These are phyloP conservation scores for Bungarus multicinctus DNA, from an alignment of 2,113 vertebrate genomes.

Conservation along the genomic window DNA sequence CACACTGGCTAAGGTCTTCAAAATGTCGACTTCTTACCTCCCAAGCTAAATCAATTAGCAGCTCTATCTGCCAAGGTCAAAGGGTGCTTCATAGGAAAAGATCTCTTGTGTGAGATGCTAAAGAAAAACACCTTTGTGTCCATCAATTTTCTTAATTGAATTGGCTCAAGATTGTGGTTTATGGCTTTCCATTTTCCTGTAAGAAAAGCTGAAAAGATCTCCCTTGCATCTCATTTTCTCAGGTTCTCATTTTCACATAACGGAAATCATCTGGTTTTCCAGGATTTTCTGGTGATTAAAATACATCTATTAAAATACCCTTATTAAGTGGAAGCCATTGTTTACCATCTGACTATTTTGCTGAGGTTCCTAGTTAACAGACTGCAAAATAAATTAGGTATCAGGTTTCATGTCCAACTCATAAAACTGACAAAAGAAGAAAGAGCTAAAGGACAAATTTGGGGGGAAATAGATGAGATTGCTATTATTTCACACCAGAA, in stretches of 20 bases:
- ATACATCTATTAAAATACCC: neutral
- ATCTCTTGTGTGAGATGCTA: constrained; percentile 44
- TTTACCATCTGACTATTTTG: constrained; percentile 16
- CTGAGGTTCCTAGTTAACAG: constrained; percentile 23
- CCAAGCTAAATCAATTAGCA: constrained; percentile 33
- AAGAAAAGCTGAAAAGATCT: neutral
- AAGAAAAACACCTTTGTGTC: constrained; percentile 17
- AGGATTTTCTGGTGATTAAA: neutral
- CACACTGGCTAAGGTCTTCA: neutral
- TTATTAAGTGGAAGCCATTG: neutral
- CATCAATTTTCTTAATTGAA: constrained; percentile 49
- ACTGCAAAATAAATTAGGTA: constrained; percentile 37
- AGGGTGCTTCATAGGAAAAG: constrained; percentile 53
- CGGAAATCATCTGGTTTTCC: neutral
- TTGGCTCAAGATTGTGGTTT: constrained; percentile 38
- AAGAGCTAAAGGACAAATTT: constrained; percentile 40
- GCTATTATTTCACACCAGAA: constrained; percentile 38
- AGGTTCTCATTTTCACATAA: neutral
- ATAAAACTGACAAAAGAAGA: constrained; percentile 20
- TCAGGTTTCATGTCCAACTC: constrained; percentile 23
- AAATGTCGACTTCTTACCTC: constrained; percentile 25
- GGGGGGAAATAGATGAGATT: constrained; percentile 44
- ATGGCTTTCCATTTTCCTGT: constrained; percentile 6
- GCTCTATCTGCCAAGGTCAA: constrained; percentile 38
- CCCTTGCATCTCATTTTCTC: too few relatives aligned